phyloP scores from a whole-genome alignment of 2,113 vertebrate genomes.

The Nycticryphes semicollaris region DNA sequence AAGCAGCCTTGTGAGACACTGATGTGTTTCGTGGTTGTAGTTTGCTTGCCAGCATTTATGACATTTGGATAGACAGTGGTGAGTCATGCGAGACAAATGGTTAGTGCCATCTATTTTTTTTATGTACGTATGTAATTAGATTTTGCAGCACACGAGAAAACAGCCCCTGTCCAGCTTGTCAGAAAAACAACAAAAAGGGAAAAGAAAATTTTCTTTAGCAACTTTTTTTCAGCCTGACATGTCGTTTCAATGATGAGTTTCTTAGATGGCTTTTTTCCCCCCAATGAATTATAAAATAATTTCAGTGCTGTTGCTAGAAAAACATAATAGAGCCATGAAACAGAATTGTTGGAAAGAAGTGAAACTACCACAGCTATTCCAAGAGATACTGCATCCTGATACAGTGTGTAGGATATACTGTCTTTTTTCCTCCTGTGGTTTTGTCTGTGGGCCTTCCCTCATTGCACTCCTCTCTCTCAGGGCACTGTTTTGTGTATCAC shows the following conservation, averaged over 20 bases:
- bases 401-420: not conserved
- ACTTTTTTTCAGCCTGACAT: not conserved
- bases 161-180: slow-evolving; percentile 21
- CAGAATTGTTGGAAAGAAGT: not conserved
- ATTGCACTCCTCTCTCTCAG: not conserved
- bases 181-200: slow-evolving; percentile 1
- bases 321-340: not conserved
- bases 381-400: not conserved
- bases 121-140: slow-evolving; percentile 27
- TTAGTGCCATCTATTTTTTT: slow-evolving; percentile 3
- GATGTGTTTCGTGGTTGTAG: slow-evolving; percentile 9
- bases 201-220: not conserved
- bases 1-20: slow-evolving; percentile 30
- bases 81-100: slow-evolving; percentile 58
- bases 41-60: slow-evolving; percentile 40
- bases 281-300: not conserved
- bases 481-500: not conserved
- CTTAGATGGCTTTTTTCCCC: not conserved
- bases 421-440: not conserved
- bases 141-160: slow-evolving; percentile 16
- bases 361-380: not conserved
- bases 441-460: not conserved
- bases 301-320: not conserved
- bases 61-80: slow-evolving; percentile 44
- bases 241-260: not conserved